These are phyloP conservation scores for Carlito syrichta DNA, from an alignment of 2,113 vertebrate species.

Conservation along the genomic window DNA sequence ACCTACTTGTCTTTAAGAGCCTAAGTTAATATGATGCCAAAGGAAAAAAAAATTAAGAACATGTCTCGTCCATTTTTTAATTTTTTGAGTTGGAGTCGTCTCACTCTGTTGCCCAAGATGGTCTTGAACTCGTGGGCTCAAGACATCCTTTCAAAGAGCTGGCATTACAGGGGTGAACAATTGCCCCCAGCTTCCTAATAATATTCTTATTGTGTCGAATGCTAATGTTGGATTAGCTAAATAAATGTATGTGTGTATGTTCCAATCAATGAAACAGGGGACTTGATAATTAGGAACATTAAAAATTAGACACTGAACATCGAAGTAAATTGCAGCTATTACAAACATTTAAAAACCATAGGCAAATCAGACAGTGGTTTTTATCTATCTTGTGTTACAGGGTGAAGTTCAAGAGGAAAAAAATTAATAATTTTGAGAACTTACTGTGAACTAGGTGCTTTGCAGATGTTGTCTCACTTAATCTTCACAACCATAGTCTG, in stretches of 20 bases:
- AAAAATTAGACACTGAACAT: background rate
- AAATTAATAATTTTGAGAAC: rapidly evolving
- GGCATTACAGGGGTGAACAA: too few species aligned
- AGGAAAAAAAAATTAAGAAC: background rate
- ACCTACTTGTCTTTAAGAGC: background rate
- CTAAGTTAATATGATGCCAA: background rate
- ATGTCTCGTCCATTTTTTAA: too few species aligned
- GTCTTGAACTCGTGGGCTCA: too few species aligned
- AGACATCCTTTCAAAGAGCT: too few species aligned
- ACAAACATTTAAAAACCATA: background rate
- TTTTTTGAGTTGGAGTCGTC: too few species aligned
- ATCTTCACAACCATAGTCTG: rapidly evolving
- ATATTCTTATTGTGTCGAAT: too few species aligned
- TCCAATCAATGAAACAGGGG: background rate
- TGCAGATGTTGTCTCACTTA: rapidly evolving
- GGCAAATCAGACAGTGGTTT: rapidly evolving
- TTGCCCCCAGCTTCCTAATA: background rate
- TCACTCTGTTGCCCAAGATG: too few species aligned
- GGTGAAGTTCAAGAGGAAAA: background rate
- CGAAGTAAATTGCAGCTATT: background rate
- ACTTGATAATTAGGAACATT: background rate
- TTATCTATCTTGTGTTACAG: rapidly evolving
- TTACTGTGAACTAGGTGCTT: rapidly evolving
- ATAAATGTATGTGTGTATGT: rapidly evolving
- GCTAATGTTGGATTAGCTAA: background rate